A percentile compares a stretch with the other conserved stretches of the same genome.
These are phyloP conservation scores for Neoarius graeffei DNA, from an alignment of 2,113 vertebrate genomes.

Conservation along the genomic window DNA sequence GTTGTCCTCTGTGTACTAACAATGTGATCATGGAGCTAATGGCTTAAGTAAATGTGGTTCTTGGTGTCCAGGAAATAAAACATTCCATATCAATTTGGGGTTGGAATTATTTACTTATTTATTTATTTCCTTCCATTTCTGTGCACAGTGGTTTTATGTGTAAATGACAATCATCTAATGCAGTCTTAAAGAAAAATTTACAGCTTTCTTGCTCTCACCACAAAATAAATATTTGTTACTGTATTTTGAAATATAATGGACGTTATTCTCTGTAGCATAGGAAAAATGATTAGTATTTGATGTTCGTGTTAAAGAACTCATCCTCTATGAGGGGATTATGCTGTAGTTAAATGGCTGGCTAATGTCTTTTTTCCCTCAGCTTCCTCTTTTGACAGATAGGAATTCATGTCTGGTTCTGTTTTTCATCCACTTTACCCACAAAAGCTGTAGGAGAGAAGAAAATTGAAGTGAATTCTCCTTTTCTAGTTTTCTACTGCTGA, in stretches of 20 bases:
- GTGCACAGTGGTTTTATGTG: not conserved
- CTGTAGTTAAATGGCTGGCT: not conserved
- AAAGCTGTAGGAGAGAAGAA: not conserved
- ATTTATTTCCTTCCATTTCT: not conserved
- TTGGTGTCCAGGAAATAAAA: slow-evolving; percentile 55
- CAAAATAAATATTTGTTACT: not conserved
- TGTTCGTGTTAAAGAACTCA: not conserved
- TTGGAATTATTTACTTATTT: not conserved
- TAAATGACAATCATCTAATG: not conserved
- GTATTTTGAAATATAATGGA: not conserved
- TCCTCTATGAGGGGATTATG: not conserved
- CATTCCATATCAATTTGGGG: slow-evolving; percentile 37
- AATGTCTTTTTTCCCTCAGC: not conserved
- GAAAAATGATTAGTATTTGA: not conserved
- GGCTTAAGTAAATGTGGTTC: slow-evolving; percentile 49
- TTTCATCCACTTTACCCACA: not conserved
- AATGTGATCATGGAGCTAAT: slow-evolving; percentile 44
- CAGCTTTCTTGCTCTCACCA: not conserved
- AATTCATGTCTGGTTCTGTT: not conserved
- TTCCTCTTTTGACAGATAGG: slow-evolving; percentile 1
- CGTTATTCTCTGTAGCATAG: not conserved
- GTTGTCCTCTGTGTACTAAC: slow-evolving; percentile 42
- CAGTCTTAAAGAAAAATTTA: not conserved
- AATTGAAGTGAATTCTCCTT: not conserved
- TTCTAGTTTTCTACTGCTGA: not conserved